Percentiles rank a stretch among this genome's conserved stretches.
Conservation (phyloP, 2,888 invertebrate species). For the Eupsilia transversa region DNA sequence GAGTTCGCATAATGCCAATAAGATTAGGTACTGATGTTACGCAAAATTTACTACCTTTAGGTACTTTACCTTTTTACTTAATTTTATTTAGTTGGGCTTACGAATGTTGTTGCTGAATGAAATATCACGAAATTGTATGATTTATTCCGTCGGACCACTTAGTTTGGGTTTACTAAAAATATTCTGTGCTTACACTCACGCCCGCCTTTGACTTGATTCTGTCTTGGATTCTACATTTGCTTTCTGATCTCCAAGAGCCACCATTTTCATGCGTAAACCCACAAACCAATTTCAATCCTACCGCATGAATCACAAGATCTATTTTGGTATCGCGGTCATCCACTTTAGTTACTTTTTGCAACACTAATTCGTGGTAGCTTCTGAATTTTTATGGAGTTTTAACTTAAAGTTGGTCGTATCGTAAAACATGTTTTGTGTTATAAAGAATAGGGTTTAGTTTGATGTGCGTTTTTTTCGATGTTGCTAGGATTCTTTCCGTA, state of each 20-base stretch:
- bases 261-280: slow-evolving; percentile 68
- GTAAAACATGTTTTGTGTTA: slow-evolving; percentile 67
- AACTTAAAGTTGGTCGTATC: slow-evolving; percentile 62
- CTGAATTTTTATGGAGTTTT: slow-evolving; percentile 82
- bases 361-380: slow-evolving; percentile 84
- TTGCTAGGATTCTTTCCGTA: slow-evolving; percentile 80
- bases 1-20: slow-evolving; percentile 7
- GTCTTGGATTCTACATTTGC: slow-evolving; percentile 84
- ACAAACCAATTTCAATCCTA: slow-evolving; percentile 75
- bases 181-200: slow-evolving; percentile 81
- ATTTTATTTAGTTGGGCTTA: slow-evolving; percentile 2
- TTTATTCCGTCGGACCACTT: slow-evolving; percentile 75
- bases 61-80: slow-evolving; percentile 4
- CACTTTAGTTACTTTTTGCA: slow-evolving; percentile 83
- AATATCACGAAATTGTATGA: slow-evolving; percentile 68
- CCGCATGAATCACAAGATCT: slow-evolving; percentile 59
- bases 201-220: slow-evolving; percentile 81
- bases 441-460: slow-evolving; percentile 70
- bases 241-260: slow-evolving; percentile 74
- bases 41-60: slow-evolving; percentile 15
- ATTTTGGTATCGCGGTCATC: slow-evolving; percentile 68
- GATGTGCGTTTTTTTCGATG: slow-evolving; percentile 62
- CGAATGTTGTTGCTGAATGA: slow-evolving; percentile 46
- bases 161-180: slow-evolving; percentile 77
- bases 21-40: slow-evolving; percentile 26